Conservation (phyloP, 2,888 invertebrate species). For the Tetramorium bicarinatum region DNA sequence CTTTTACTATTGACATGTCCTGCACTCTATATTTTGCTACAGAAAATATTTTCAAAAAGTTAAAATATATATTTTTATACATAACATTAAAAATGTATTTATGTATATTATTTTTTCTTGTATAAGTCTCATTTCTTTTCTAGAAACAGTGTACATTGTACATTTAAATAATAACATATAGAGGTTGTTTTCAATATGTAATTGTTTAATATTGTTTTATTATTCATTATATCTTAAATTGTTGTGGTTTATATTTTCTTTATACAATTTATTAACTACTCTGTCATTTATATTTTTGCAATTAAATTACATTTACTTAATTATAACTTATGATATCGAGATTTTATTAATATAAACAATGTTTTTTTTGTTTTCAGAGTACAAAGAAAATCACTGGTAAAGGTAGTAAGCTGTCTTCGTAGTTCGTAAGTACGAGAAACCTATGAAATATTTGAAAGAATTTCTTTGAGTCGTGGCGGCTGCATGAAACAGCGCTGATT, state of each 20-base stretch:
- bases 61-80: background rate
- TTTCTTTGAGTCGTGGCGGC: constrained; percentile 77
- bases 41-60: background rate
- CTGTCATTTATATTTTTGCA: background rate
- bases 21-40: constrained; percentile 12
- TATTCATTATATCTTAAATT: background rate
- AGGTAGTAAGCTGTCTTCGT: constrained; percentile 18
- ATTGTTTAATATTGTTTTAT: background rate
- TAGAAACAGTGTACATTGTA: background rate
- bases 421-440: constrained; percentile 37
- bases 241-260: background rate
- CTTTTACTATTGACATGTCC: constrained; percentile 22
- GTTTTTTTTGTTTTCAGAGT: constrained; percentile 21
- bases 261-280: background rate
- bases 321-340: background rate
- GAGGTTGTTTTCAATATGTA: background rate
- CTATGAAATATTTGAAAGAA: constrained; percentile 71
- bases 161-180: background rate
- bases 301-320: background rate
- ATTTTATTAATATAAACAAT: background rate
- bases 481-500: constrained; percentile 86
- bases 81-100: background rate
- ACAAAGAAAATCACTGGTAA: background rate
- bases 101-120: background rate
- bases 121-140: background rate